Base-by-base conservation (phyloP, 2,113 vertebrate species). In the Dolichallabes microphthalmus region DNA sequence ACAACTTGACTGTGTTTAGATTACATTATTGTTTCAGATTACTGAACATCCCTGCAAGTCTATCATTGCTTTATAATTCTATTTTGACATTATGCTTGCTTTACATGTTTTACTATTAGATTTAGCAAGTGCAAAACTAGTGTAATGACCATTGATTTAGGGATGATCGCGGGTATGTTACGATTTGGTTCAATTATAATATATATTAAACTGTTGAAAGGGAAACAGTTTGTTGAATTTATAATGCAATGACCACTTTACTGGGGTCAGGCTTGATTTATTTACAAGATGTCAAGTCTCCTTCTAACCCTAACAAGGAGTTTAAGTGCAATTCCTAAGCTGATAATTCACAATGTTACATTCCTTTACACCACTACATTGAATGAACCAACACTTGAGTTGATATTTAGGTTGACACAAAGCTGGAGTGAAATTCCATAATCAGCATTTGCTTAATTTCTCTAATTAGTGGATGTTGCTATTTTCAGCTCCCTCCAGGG, bases 351-450 rank as follows among this genome's bases (percentile, higher is more conserved):
- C 30, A 61, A 35, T n/a, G 27, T 64, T 74, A 82, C 39, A 64
- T 17, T 60, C 30, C 25, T 45, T 57, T 55, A 9, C 10, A 60
- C 22, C 30, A n/a, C 25, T 55, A 57, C 30, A 61, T 20, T 74
- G 68, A 86, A 76, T 32, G 20, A 74, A 39, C 19, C 53, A 60
- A 64, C 50, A 66, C 30, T 66, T 32, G 71, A 57, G 71, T 82
- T 87, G 78, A 84, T 81, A 85, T 87, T 81, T 84, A 61, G 68
- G 86, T 81, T 87, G 86, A 76, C 10, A 39, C 60, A 87, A 81
- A 87, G 60, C 32, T 79, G 74, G 78, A 76, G 57, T 85, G 86
- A 87, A 86, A 84, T 69, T 68, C 55, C 25, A 63, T 84, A 68
- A 86, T 86, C 81, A 76, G 85, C 50, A 80, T 75, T 76, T 83